A percentile compares a stretch with the other conserved stretches of the same genome.
phyloP scores from a whole-genome alignment of 2,113 vertebrate species.

The Muntiacus reevesi region DNA sequence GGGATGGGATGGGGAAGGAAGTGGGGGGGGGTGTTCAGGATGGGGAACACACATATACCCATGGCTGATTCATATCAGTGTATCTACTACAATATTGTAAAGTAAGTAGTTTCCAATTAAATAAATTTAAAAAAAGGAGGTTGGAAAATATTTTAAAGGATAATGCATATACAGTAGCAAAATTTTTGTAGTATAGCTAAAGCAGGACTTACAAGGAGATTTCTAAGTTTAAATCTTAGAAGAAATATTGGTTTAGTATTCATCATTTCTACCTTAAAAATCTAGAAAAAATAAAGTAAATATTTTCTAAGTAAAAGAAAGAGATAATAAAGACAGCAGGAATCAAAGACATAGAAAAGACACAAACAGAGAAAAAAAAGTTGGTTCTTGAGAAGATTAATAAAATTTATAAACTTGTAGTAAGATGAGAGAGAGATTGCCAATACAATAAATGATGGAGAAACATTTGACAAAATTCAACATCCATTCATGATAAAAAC shows the following conservation, averaged over 20 bases:
- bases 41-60: neutral
- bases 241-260: neutral
- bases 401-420: neutral
- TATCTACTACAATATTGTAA: neutral
- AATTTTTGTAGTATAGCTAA: neutral
- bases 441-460: neutral
- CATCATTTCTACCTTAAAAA: neutral
- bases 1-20: neutral
- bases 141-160: neutral
- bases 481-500: neutral
- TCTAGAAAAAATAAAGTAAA: neutral
- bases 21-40: neutral
- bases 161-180: neutral
- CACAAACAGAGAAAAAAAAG: neutral
- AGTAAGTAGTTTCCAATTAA: neutral
- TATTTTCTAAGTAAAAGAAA: neutral
- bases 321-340: neutral
- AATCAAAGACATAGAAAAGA: neutral
- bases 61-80: neutral
- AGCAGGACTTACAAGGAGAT: neutral
- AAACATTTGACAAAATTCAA: neutral
- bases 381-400: neutral
- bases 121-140: neutral
- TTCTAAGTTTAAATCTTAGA: neutral
- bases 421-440: neutral